Percentiles rank a stretch among this genome's conserved stretches.
These are phyloP conservation scores for Phocides pigmalion DNA, from an alignment of 1,140 invertebrate genomes.

Conservation along the genomic window DNA sequence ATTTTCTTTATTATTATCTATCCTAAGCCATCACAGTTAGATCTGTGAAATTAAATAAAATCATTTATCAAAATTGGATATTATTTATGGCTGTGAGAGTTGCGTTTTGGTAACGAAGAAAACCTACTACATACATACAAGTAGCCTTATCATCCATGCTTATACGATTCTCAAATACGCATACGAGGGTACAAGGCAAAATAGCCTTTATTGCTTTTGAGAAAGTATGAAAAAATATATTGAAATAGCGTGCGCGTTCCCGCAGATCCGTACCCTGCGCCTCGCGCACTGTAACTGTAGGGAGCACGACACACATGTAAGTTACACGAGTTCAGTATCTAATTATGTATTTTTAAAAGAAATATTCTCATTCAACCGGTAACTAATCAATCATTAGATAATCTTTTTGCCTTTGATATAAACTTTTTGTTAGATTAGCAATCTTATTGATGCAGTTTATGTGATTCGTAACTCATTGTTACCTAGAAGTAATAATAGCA, in stretches of 20 bases:
- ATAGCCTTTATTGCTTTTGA: background rate
- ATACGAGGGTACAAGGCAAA: background rate
- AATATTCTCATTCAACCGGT: background rate
- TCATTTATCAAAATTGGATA: too few species aligned
- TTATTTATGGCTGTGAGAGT: too few species aligned
- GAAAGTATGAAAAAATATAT: slow-evolving; percentile 1
- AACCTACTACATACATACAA: background rate
- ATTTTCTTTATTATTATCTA: too few species aligned
- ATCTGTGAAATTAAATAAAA: too few species aligned
- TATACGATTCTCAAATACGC: background rate
- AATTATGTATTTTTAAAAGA: background rate
- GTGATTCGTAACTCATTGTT: background rate
- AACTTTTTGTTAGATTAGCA: too few species aligned
- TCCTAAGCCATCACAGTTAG: background rate
- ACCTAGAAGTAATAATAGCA: background rate
- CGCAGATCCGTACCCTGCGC: slow-evolving; percentile 61
- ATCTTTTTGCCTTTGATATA: background rate
- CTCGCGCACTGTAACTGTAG: slow-evolving; percentile 59
- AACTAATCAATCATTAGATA: background rate
- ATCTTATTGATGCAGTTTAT: too few species aligned
- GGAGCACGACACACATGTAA: slow-evolving; percentile 61
- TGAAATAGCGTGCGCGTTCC: slow-evolving; percentile 35
- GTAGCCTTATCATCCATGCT: background rate
- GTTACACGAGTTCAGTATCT: slow-evolving; percentile 35
- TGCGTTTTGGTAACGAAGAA: background rate